A percentile compares a stretch with the other conserved stretches of the same genome.
Conservation (phyloP, 37 sponge, comb jelly and placozoan species). For the Trichoplax adhaerens region DNA sequence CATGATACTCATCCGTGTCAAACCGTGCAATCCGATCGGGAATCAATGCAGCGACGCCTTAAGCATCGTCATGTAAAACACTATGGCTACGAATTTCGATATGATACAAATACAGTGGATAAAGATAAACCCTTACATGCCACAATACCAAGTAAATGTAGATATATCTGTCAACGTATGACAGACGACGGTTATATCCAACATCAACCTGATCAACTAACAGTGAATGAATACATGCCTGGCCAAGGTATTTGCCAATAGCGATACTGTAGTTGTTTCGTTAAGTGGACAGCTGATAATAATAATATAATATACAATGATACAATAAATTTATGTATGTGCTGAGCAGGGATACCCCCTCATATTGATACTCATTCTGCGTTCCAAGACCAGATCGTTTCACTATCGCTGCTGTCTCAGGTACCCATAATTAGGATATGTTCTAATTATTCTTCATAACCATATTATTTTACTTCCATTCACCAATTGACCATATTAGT, state of each 20-base stretch:
- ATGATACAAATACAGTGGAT: slow-evolving; percentile 57
- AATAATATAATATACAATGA: not conserved
- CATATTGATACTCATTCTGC: slow-evolving; percentile 85
- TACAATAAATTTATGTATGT: not conserved
- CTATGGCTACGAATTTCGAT: slow-evolving; percentile 77
- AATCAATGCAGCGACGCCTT: not conserved
- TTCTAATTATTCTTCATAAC: too few species aligned
- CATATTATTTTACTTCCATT: too few species aligned
- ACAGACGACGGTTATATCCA: slow-evolving; percentile 6
- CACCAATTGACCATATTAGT: not conserved
- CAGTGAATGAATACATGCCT: slow-evolving; percentile 72
- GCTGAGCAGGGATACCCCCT: slow-evolving; percentile 57
- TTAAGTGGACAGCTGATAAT: not conserved
- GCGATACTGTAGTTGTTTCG: not conserved
- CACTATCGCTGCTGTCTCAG: slow-evolving; percentile 67
- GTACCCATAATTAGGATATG: slow-evolving; percentile 1
- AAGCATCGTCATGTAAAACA: slow-evolving; percentile 51
- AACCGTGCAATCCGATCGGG: too few species aligned
- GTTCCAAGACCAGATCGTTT: slow-evolving; percentile 58
- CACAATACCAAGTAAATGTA: slow-evolving; percentile 33
- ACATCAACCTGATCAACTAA: slow-evolving; percentile 54
- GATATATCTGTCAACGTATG: slow-evolving; percentile 25
- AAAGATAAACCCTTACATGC: slow-evolving; percentile 37
- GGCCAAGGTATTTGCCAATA: slow-evolving; percentile 47
- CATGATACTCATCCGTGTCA: not conserved